These are phyloP conservation scores for Pyrgilauda ruficollis DNA, from an alignment of 2,113 vertebrate genomes.

Conservation along the genomic window DNA sequence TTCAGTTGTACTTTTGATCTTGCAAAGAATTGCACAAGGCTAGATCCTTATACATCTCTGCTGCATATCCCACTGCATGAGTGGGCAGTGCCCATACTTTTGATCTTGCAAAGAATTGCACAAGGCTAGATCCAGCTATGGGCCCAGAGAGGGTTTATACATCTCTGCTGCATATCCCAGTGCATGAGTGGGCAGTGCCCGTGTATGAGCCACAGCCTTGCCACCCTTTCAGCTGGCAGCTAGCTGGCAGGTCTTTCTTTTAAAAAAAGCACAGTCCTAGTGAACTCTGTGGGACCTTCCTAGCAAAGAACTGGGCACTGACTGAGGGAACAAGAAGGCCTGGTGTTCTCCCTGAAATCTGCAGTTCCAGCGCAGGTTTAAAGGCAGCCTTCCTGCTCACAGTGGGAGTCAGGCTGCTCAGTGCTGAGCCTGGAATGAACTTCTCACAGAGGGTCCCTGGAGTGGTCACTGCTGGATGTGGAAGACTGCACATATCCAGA, in stretches of 20 bases:
- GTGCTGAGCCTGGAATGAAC: background rate
- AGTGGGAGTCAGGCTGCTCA: accelerated
- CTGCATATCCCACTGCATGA: background rate
- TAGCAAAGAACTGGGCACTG: background rate
- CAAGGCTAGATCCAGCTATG: background rate
- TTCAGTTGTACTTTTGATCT: background rate
- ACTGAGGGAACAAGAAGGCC: background rate
- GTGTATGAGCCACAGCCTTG: background rate
- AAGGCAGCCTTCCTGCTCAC: background rate
- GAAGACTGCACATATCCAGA: accelerated
- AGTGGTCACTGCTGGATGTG: background rate
- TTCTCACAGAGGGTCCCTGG: background rate
- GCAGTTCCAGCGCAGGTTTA: background rate
- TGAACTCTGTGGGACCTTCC: background rate
- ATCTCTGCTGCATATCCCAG: background rate
- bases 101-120: background rate
- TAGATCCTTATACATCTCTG: background rate
- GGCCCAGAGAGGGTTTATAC: background rate
- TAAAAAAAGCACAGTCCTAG: background rate
- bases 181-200: background rate
- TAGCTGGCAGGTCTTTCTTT: background rate
- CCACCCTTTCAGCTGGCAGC: background rate
- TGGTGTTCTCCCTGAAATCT: background rate
- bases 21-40: background rate
- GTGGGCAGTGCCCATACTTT: background rate